Conservation (phyloP, 2,797 vertebrate genomes). For the Momotus momota region DNA sequence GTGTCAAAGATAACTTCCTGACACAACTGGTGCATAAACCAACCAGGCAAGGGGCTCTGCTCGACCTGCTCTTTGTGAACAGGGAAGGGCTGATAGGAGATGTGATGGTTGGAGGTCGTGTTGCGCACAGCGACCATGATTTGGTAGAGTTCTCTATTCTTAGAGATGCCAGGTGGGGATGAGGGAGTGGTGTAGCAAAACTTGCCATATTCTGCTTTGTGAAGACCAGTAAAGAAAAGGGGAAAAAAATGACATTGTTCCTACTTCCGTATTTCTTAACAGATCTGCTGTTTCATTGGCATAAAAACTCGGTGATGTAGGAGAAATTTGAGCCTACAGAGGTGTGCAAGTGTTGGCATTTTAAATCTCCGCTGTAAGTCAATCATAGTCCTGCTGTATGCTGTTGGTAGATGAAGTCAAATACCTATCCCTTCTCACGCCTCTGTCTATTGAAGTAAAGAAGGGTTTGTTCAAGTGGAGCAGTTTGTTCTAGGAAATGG, state of each 20-base stretch:
- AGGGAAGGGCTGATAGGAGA: too few relatives aligned
- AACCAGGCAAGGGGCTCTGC: too few relatives aligned
- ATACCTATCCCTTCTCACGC: background rate
- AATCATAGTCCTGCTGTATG: background rate
- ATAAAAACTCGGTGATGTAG: background rate
- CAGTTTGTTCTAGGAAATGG: background rate
- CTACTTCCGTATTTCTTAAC: fast-evolving
- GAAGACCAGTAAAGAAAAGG: background rate
- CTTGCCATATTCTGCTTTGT: background rate
- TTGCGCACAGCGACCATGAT: too few relatives aligned
- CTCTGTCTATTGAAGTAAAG: background rate
- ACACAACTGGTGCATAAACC: too few relatives aligned
- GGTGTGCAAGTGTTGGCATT: background rate
- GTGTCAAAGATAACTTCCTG: too few relatives aligned
- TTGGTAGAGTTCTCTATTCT: too few relatives aligned
- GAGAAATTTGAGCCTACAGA: background rate
- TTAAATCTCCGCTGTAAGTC: background rate
- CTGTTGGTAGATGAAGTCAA: background rate
- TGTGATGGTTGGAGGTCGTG: too few relatives aligned
- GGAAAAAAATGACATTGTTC: background rate
- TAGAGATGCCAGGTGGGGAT: too few relatives aligned
- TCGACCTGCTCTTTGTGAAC: too few relatives aligned
- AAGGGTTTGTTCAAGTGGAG: background rate
- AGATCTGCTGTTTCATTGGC: background rate
- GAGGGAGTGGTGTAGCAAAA: too few relatives aligned